phyloP scores from a whole-genome alignment of 2,113 vertebrate genomes.

The Eira barbara region DNA sequence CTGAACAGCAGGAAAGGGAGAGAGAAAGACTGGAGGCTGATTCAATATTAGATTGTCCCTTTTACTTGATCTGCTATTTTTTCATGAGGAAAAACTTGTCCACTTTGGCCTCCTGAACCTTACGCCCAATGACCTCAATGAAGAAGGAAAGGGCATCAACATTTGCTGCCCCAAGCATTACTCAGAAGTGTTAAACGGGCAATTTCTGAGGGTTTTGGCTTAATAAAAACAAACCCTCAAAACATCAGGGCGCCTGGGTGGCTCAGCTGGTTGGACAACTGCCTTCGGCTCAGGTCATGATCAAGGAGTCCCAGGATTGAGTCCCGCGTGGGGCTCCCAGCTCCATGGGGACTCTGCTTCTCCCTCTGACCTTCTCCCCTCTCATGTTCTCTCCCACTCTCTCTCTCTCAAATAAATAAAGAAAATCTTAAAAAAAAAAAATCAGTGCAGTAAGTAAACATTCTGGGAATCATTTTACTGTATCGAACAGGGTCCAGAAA shows the following conservation, averaged over 20 bases:
- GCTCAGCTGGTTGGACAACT: too few relatives aligned
- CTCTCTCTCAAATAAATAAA: too few relatives aligned
- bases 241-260: too few relatives aligned
- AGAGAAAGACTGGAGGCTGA: background rate
- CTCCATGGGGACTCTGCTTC: too few relatives aligned
- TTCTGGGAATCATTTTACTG: background rate
- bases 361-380: too few relatives aligned
- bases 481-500: background rate
- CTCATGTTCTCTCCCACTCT: too few relatives aligned
- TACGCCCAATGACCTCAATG: background rate
- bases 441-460: background rate
- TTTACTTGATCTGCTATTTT: background rate
- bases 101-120: background rate
- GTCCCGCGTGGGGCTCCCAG: too few relatives aligned
- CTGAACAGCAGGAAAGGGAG: background rate
- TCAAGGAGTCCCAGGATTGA: too few relatives aligned
- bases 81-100: background rate
- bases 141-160: background rate
- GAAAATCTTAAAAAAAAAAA: too few relatives aligned
- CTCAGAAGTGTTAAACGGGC: background rate
- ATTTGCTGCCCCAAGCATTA: background rate
- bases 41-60: background rate
- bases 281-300: too few relatives aligned
- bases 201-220: background rate
- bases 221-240: background rate